phyloP scores from a whole-genome alignment of 2,113 vertebrate species.

The Rhombomys opimus region DNA sequence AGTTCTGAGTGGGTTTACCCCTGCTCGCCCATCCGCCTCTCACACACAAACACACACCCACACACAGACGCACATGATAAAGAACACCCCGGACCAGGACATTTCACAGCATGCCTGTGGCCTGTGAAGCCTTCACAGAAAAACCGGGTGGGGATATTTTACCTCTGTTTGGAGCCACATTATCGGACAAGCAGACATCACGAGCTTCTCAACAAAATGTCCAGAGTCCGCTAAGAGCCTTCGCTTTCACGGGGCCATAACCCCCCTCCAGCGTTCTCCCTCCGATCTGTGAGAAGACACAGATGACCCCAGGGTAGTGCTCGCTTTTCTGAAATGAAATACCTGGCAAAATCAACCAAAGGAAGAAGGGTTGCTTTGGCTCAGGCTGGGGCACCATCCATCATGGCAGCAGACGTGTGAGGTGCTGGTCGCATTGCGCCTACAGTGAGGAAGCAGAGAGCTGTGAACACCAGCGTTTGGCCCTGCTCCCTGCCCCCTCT shows the following conservation, averaged over 20 bases:
- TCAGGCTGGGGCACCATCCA: too few species aligned
- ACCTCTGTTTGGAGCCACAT: neutral
- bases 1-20: neutral
- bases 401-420: rapidly evolving
- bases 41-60: neutral
- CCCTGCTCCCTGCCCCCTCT: too few species aligned
- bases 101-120: neutral
- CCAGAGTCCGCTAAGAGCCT: rapidly evolving
- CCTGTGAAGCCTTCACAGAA: neutral
- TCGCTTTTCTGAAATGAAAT: neutral
- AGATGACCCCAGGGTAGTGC: neutral
- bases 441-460: neutral
- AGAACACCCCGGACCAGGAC: neutral
- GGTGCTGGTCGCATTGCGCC: too few species aligned
- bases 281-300: neutral
- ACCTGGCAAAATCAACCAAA: neutral
- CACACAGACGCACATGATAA: too few species aligned
- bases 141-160: too few species aligned
- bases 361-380: neutral
- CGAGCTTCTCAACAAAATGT: neutral
- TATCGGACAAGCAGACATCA: neutral
- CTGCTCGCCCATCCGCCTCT: neutral
- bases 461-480: too few species aligned
- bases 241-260: neutral
- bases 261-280: too few species aligned